phyloP scores from a whole-genome alignment of 2,888 invertebrate species.

The Drosophila percnosoma region DNA sequence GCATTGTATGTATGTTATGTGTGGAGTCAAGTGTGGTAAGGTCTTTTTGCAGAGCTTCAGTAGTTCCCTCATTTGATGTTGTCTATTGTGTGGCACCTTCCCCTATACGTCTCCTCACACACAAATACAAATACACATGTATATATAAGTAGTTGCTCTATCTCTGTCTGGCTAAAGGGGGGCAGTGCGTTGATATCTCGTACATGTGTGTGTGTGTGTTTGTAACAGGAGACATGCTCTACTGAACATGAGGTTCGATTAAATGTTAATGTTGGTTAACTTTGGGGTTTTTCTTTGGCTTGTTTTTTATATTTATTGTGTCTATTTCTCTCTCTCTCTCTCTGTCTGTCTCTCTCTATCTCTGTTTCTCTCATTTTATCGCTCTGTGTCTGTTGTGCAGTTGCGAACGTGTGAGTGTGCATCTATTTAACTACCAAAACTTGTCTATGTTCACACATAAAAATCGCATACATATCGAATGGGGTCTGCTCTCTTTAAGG shows the following conservation, averaged over 20 bases:
- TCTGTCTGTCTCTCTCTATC: slow-evolving; percentile 4
- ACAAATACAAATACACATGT: slow-evolving; percentile 14
- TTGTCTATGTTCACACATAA: slow-evolving; percentile 81
- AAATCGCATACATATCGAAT: slow-evolving; percentile 71
- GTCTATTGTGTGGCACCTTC: slow-evolving; percentile 61
- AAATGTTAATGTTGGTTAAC: slow-evolving; percentile 84
- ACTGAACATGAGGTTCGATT: slow-evolving; percentile 84
- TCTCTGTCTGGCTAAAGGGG: slow-evolving; percentile 29
- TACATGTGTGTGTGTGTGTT: slow-evolving; percentile 27
- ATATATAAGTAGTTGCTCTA: slow-evolving; percentile 12
- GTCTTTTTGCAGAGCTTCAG: slow-evolving; percentile 81
- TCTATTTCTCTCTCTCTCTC: slow-evolving; percentile 12
- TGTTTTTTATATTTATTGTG: slow-evolving; percentile 50
- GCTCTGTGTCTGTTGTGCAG: slow-evolving; percentile 25
- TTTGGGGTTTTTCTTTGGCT: slow-evolving; percentile 80
- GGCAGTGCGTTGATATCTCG: slow-evolving; percentile 66
- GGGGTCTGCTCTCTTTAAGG: slow-evolving; percentile 21
- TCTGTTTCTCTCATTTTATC: slow-evolving; percentile 8
- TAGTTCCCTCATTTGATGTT: slow-evolving; percentile 74
- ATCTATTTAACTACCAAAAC: slow-evolving; percentile 81
- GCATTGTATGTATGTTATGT: slow-evolving; percentile 16
- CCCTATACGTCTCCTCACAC: slow-evolving; percentile 47
- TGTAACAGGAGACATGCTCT: slow-evolving; percentile 84
- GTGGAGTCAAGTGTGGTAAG: slow-evolving; percentile 64
- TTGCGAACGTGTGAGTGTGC: slow-evolving; percentile 61